Base-by-base conservation (phyloP, 2,797 vertebrate species). In the Acanthornis magna region DNA sequence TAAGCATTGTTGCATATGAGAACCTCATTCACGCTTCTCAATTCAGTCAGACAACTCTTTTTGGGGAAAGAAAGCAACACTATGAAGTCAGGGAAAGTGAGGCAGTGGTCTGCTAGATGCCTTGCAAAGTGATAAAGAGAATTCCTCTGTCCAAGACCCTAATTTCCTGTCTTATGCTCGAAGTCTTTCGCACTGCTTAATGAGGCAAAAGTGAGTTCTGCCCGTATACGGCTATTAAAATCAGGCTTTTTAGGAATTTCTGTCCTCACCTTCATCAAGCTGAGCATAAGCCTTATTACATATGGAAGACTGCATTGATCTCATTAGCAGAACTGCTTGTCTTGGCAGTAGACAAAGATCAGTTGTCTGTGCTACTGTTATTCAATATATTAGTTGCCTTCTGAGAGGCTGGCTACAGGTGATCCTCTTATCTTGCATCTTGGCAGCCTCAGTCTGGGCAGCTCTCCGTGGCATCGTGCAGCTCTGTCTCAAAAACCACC, bases 281-380 rank as follows among this genome's bases (percentile, higher is more conserved):
- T 93, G 74, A 85, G 85, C 45, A 19, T 91, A 95, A 93, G 77
- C 94, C 88, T 96, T 93, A 79, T 96, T 95, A 87, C 71, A 61
- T 73, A 71, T 63, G 84, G 88, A 94, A 95, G 80, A 85, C 63
- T 90, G 93, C 60, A 45, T 81, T 93, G 88, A 94, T 93, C 88
- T 79, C 71, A 87, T 93, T 74, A 91, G 63, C 48, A 32, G 63
- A 94, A 88, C 67, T 79, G 77, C 77, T 95, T 75, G 55, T 82
- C 74, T 86, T 96, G 91, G 93, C 88, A 87, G 74, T 48, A 73
- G 79, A 83, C 70, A 92, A 91, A 79, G 82, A 93, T 86, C 70
- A 70, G 66, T 88, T 87, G 27, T 55, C 78, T 91, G 80, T 74
- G 57, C 61, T 77, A 71, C 67, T 88, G 65, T 42, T 83, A 68